Evolutionary conservation across 1,140 invertebrate genomes (phyloP), one percentile per base, ranked within the genome.

Genomic region (Papilio polyxenes): DNA sequence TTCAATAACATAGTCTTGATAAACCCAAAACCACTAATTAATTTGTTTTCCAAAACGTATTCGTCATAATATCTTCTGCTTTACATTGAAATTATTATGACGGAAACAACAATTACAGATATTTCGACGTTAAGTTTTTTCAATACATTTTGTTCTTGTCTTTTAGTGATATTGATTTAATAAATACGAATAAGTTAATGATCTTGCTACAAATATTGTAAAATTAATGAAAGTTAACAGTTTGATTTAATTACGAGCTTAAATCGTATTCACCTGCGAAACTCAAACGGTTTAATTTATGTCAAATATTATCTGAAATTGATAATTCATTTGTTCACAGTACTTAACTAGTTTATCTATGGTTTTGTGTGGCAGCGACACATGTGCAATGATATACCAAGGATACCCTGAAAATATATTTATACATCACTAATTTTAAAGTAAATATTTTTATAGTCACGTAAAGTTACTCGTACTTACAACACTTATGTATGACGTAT

Each of bases 261-360:
- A 44, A 7, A 44, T 7, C 1, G 3, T 6, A 44, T 44, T 44
- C 4, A 44, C 4, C 40, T 44, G 40, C 4, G 31, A 72, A 37
- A 17, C 13, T 15, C 2, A 15, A 75, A 48, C 13, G 13, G 15
- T 17, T 49, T 1, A 20, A 44, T 44, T 17, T 9, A 20, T 10
- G 8, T 8, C 6, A 17, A n/a, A 23, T 17, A 75, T 37, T 20
- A n/a, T 20, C 6, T 72, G 37, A 72, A 23, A 23, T 49, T 31
- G 8, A 23, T 15, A 9, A 8, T 77, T 31, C 56, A 13, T 53
- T 23, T 77, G 75, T 49, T 23, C 13, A 56, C 75, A 15, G 75
- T 77, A 77, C 75, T 56, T 23, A 8, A 49, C 48, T 75, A 49
- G 75, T 77, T 53, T 51, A 15, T 77, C 75, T 77, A 77, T 77